Percentiles rank a stretch among this genome's conserved stretches.
phyloP scores from a whole-genome alignment of 37 sponge, comb jelly and placozoan genomes.

The Cladorhizidae sp. region DNA sequence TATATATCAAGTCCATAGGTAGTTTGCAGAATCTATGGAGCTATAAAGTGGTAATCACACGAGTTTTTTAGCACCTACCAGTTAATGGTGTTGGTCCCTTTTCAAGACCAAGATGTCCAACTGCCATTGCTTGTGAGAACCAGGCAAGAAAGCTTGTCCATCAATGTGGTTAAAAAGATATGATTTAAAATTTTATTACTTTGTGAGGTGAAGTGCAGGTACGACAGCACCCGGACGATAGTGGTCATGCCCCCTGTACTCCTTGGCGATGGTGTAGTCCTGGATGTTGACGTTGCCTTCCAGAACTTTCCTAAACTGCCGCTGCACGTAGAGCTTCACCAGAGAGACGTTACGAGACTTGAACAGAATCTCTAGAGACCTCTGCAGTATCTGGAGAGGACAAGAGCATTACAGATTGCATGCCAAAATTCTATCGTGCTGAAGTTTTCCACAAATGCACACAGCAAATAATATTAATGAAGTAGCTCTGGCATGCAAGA shows the following conservation, averaged over 20 bases:
- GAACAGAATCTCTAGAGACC: constrained; percentile 83
- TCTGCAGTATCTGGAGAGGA: constrained; percentile 68
- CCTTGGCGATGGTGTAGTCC: constrained; percentile 89
- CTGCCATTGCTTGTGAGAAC: too few relatives aligned
- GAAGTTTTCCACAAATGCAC: background rate
- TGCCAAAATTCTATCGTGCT: background rate
- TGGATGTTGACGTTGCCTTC: constrained; percentile 53
- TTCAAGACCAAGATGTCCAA: too few relatives aligned
- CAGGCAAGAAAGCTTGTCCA: too few relatives aligned
- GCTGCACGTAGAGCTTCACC: constrained; percentile 81
- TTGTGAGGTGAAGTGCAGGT: constrained; percentile 86
- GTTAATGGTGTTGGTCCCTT: too few relatives aligned
- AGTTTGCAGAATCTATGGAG: too few relatives aligned
- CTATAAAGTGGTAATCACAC: too few relatives aligned
- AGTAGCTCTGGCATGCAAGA: too few relatives aligned
- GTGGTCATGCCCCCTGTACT: constrained; percentile 83
- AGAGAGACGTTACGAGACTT: constrained; percentile 62
- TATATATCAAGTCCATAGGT: too few relatives aligned
- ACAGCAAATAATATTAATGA: too few relatives aligned
- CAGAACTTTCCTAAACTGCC: constrained; percentile 77
- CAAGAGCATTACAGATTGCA: background rate
- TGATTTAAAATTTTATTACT: constrained; percentile 33
- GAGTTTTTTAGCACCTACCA: too few relatives aligned
- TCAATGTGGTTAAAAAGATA: background rate
- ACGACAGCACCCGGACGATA: constrained; percentile 90